A percentile compares a stretch with the other conserved stretches of the same genome.
phyloP scores from a whole-genome alignment of 1,140 invertebrate species.

The Pseudobourletiella spinata region DNA sequence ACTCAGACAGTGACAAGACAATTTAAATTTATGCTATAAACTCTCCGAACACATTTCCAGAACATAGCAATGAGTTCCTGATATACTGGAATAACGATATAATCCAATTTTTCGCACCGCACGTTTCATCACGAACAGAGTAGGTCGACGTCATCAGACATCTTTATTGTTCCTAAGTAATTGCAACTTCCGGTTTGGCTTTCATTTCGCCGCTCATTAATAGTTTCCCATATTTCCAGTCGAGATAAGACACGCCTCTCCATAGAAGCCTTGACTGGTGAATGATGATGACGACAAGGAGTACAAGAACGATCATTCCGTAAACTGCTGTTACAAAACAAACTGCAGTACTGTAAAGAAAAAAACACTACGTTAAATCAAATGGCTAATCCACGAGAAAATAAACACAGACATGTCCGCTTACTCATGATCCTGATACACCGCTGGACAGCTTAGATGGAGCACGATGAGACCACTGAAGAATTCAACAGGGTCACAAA shows the following conservation, averaged over 20 bases:
- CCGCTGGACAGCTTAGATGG: conserved; percentile 14
- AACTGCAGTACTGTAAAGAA: conserved; percentile 14
- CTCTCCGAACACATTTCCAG: too few species aligned
- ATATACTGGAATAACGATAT: too few species aligned
- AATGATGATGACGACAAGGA: conserved; percentile 15
- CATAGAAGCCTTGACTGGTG: conserved; percentile 22
- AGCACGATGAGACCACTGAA: conserved; percentile 9
- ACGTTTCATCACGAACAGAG: too few species aligned
- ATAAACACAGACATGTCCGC: background rate
- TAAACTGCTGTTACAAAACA: conserved; percentile 27
- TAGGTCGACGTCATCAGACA: too few species aligned
- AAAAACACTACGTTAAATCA: background rate
- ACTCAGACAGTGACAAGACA: too few species aligned
- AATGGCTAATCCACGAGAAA: background rate
- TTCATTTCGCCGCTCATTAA: too few species aligned
- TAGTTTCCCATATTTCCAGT: conserved; percentile 29
- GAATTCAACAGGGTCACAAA: conserved; percentile 16
- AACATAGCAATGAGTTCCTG: too few species aligned
- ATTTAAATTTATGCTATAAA: too few species aligned
- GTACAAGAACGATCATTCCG: conserved; percentile 12
- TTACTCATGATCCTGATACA: conserved; percentile 21
- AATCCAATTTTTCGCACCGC: too few species aligned
- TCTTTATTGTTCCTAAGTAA: too few species aligned
- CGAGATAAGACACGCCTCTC: conserved; percentile 28
- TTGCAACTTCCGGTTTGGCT: too few species aligned